Evolutionary conservation across 1,140 invertebrate species (phyloP).

Genomic region (Mizuhopecten yessoensis): DNA sequence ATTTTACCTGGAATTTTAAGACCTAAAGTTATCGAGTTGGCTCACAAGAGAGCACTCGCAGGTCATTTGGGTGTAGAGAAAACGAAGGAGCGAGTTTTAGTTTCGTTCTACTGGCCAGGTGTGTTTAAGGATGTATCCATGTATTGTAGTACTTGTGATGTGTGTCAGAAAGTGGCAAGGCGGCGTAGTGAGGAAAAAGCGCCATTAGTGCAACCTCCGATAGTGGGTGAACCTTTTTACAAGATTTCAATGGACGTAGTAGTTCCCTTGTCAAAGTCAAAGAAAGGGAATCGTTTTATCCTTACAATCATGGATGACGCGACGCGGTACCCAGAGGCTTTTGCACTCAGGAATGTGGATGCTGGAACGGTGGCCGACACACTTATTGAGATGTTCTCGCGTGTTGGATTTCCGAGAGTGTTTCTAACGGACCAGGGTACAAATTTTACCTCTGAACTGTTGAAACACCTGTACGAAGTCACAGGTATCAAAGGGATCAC

Average conservation of each 20-base stretch:
- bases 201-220: constrained; percentile 45
- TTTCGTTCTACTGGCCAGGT: constrained; percentile 56
- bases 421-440: constrained; percentile 81
- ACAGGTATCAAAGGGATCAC: no score
- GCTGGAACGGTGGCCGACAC: constrained; percentile 51
- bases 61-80: constrained; percentile 53
- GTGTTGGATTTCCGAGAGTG: constrained; percentile 79
- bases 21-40: constrained; percentile 41
- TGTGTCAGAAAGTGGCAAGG: constrained; percentile 57
- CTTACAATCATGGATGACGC: constrained; percentile 73
- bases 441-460: constrained; percentile 66
- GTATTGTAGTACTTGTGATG: constrained; percentile 44
- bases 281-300: constrained; percentile 71
- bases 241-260: constrained; percentile 66
- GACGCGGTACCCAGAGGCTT: constrained; percentile 71
- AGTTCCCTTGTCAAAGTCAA: constrained; percentile 43
- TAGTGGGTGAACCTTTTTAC: constrained; percentile 48
- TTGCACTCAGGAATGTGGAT: constrained; percentile 64
- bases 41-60: constrained; percentile 41
- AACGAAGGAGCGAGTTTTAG: constrained; percentile 49
- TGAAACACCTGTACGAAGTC: constrained; percentile 43
- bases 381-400: constrained; percentile 58
- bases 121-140: constrained; percentile 42
- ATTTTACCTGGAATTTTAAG: constrained; percentile 35
- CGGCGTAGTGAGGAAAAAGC: neutral